A percentile compares a stretch with the other conserved stretches of the same genome.
These are phyloP conservation scores for Thymallus thymallus DNA, from an alignment of 2,113 vertebrate genomes.

Conservation along the genomic window DNA sequence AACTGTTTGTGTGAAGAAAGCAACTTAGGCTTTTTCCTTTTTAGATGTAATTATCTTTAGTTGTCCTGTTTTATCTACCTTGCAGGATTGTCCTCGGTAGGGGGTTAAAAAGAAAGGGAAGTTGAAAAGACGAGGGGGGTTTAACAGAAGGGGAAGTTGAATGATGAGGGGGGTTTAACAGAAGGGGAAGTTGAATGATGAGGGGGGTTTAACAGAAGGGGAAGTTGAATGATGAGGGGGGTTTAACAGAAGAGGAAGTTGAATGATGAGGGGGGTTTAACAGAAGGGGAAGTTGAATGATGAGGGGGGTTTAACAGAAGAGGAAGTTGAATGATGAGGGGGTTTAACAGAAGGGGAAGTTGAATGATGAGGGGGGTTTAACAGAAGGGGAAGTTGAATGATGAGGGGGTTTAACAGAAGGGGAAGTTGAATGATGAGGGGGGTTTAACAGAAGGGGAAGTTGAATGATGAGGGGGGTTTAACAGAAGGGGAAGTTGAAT, in stretches of 20 bases:
- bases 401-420: slow-evolving; percentile 65
- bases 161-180: slow-evolving; percentile 58
- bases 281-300: slow-evolving; percentile 75
- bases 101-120: slow-evolving; percentile 73
- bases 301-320: slow-evolving; percentile 64
- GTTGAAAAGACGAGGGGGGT: slow-evolving; percentile 75
- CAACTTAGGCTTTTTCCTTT: slow-evolving; percentile 58
- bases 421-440: slow-evolving; percentile 70
- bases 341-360: slow-evolving; percentile 74
- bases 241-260: slow-evolving; percentile 74
- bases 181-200: slow-evolving; percentile 74
- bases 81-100: slow-evolving; percentile 73
- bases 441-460: slow-evolving; percentile 72
- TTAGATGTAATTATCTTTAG: slow-evolving; percentile 79
- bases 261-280: slow-evolving; percentile 59
- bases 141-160: no score
- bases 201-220: slow-evolving; percentile 65
- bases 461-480: slow-evolving; percentile 63
- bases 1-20: slow-evolving; percentile 72
- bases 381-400: slow-evolving; percentile 75
- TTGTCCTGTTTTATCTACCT: slow-evolving; percentile 76
- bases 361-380: slow-evolving; percentile 61
- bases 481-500: slow-evolving; percentile 75
- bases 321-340: slow-evolving; percentile 70
- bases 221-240: slow-evolving; percentile 69